Evolutionary conservation across 2,797 vertebrate genomes (phyloP).

Genomic region (Platalea minor): DNA sequence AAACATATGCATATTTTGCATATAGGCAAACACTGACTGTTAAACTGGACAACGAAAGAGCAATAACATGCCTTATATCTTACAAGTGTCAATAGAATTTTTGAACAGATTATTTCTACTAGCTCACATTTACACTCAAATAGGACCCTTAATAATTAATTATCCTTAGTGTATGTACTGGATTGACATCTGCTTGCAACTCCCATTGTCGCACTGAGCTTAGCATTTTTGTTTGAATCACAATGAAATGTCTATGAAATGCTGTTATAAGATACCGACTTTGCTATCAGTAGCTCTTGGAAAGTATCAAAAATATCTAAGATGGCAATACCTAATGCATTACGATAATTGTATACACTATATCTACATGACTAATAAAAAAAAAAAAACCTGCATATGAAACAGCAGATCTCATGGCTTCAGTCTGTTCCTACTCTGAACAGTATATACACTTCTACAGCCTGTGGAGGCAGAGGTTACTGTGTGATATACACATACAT

Average conservation of each 20-base stretch:
- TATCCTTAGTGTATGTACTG: background rate
- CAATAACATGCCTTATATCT: background rate
- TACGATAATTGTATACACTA: background rate
- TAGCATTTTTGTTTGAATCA: background rate
- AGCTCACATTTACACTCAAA: background rate
- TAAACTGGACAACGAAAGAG: background rate
- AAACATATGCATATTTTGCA: background rate
- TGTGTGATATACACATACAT: conserved; percentile 7
- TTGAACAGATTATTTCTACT: background rate
- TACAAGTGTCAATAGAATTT: background rate
- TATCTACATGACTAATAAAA: conserved; percentile 48
- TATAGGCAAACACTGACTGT: background rate
- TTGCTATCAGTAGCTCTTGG: conserved; percentile 3
- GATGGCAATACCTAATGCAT: conserved; percentile 5
- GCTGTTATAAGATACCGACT: background rate
- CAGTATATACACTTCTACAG: conserved; percentile 57
- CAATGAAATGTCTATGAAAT: background rate
- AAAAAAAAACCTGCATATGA: conserved; percentile 40
- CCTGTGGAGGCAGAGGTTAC: conserved; percentile 13
- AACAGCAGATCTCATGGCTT: conserved; percentile 10
- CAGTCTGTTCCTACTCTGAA: conserved; percentile 37
- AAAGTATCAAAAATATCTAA: conserved; percentile 42
- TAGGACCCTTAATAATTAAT: background rate
- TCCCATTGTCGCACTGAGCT: background rate
- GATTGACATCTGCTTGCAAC: background rate